Evolutionary conservation across 2,888 invertebrate genomes (phyloP), one percentile per base, ranked within the genome.

Genomic region (Philaethria dido): DNA sequence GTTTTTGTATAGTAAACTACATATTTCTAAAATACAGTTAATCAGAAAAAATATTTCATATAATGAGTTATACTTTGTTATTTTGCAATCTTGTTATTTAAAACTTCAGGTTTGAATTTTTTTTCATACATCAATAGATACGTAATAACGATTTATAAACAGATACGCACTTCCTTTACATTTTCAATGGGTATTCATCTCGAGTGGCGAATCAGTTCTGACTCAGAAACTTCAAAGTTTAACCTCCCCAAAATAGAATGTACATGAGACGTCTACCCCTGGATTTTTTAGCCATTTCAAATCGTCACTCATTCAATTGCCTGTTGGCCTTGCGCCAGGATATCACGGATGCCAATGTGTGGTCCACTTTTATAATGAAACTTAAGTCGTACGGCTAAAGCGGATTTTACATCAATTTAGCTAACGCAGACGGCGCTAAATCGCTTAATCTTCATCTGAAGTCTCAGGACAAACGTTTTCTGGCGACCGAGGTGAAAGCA

Each of bases 251-350:
- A 89, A 91, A 92, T 92, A 92, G 89, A 88, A 77, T 76, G 80
- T 79, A 82, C 81, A 81, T 86, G 86, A 85, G 87, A 86, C 86
- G 57, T 57, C 57, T 57, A 57, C 86, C 85, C 84, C 83, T 85
- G 84, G 79, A 78, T 82, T 86, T 84, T 84, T 86, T 84, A 81
- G 79, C 82, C 79, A 78, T 82, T 79, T 82, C 83, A 79, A 84
- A 88, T 88, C 89, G 87, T 89, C 89, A 88, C 86, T 89, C 91
- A 92, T 91, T 92, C 89, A 91, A 89, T 88, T 85, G 83, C 77
- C 77, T 79, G 77, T 87, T 92, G 92, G 92, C 89, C 83, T 86
- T 80, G 79, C 81, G 88, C 92, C 92, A 92, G 89, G 83, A 84
- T 79, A 81, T 76, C 75, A 72, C 75, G 75, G 80, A 80, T 83